phyloP scores from a whole-genome alignment of 1,140 invertebrate genomes.

The Bathynomus jamesi region DNA sequence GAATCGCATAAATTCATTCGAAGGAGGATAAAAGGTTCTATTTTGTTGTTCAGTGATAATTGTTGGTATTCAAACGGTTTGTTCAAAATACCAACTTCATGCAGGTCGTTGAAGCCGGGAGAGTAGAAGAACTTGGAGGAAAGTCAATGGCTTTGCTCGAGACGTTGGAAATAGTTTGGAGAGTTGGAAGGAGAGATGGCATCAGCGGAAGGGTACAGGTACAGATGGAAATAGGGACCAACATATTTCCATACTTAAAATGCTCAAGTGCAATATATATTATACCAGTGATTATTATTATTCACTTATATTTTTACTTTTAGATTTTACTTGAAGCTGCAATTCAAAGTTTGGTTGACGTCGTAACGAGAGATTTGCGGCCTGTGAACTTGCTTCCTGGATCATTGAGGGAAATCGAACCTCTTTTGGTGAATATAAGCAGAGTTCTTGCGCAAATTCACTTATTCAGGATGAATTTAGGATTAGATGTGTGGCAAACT shows the following conservation, averaged over 20 bases:
- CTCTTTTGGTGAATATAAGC: constrained; percentile 15
- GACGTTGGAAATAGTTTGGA: constrained; percentile 9
- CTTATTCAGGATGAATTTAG: not conserved
- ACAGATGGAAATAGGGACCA: too few relatives aligned
- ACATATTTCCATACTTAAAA: too few relatives aligned
- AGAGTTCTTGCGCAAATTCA: not conserved
- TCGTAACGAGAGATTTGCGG: constrained; percentile 25
- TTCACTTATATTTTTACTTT: not conserved
- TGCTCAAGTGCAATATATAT: too few relatives aligned
- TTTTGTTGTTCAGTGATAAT: too few relatives aligned
- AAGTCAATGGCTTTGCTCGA: not conserved
- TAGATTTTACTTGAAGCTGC: constrained; percentile 27
- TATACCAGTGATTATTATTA: too few relatives aligned
- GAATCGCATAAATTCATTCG: too few relatives aligned
- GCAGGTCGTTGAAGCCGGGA: not conserved
- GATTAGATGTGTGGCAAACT: too few relatives aligned
- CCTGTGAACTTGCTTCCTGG: constrained; percentile 29
- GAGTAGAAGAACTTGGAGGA: not conserved
- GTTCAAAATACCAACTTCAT: too few relatives aligned
- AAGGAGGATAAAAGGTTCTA: too few relatives aligned
- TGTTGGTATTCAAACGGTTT: too few relatives aligned
- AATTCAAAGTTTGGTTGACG: constrained; percentile 22
- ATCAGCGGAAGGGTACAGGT: constrained; percentile 15
- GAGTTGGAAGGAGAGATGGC: constrained; percentile 7
- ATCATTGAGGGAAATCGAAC: constrained; percentile 19